Evolutionary conservation across 2,797 vertebrate species (phyloP), one percentile per base, ranked within the genome.

Genomic region (Pseudotriccus pelzelni): DNA sequence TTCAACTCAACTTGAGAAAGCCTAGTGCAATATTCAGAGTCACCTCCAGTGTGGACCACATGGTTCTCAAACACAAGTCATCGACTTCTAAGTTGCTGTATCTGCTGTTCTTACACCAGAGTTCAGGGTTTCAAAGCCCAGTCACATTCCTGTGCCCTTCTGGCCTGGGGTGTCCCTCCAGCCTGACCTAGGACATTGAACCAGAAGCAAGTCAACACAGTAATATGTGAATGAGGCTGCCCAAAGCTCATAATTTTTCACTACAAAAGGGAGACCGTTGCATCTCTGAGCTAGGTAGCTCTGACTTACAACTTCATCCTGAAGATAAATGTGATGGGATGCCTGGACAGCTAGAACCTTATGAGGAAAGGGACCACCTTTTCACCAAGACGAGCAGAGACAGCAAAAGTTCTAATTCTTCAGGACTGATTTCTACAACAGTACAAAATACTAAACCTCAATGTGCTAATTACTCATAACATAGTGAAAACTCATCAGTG

Each of bases 231-330:
- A 39, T 17, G 52, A 86, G 49, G 19, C 2, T 75, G 39, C 14
- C 43, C 18, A 58, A 28, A 41, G 15, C 39, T 69, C 34, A 22
- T 27, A 32, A 27, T 16, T 17, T 68, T 82, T 44, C 0, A 0
- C 39, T 69, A 13, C 55, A 64, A 32, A 79, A 73, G 15, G 7
- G n/a, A 78, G 19, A 59, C 5, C 32, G 15, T 8, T 75, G 21
- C 19, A 46, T 6, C 53, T 39, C 78, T 60, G 44, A 75, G 32
- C 20, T 12, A 41, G 41, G 24, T 28, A 36, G 11, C 14, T 94
- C 56, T 63, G 62, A 34, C 8, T 74, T 80, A 59, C 9, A 74
- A 23, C 19, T 85, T 79, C 41, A 41, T 10, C 10, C 19, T 32
- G 27, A 58, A 64, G 15, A 21, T 62, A 46, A 83, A 34, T 7